phyloP scores from a whole-genome alignment of 2,113 vertebrate genomes.

The Pseudonaja textilis region DNA sequence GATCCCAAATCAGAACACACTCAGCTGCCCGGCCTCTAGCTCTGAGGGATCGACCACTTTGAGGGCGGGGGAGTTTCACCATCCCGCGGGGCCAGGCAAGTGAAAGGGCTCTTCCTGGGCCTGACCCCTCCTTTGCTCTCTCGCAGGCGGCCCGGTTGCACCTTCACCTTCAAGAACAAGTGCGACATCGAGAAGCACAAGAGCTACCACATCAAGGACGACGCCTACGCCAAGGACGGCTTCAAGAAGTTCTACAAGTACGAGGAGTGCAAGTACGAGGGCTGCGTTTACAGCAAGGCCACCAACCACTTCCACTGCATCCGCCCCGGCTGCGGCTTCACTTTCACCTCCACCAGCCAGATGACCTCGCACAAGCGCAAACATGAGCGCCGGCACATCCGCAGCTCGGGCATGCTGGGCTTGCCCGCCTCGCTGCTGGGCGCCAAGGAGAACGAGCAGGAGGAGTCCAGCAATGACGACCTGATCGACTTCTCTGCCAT shows the following conservation, averaged over 20 bases:
- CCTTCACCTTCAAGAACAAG: constrained; percentile 99
- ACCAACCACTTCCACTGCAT: constrained; percentile 99
- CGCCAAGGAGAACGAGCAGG: constrained; percentile 88
- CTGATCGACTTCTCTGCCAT: constrained; percentile 95
- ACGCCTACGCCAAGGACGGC: constrained; percentile 98
- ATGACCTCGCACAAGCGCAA: constrained; percentile 99
- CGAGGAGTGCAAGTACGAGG: constrained; percentile 97
- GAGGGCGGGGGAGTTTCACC: neutral
- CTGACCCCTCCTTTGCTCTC: neutral
- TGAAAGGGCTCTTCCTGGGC: neutral
- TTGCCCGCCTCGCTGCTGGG: constrained; percentile 82
- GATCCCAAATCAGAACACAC: neutral
- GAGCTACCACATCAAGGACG: constrained; percentile 99
- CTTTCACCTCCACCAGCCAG: constrained; percentile 99
- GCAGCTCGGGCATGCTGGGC: constrained; percentile 85
- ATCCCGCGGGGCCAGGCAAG: neutral
- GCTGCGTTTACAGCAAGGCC: constrained; percentile 99
- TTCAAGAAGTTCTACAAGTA: constrained; percentile 99
- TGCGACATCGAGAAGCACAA: constrained; percentile 99
- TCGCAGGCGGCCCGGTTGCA: constrained; percentile 90
- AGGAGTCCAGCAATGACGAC: constrained; percentile 97
- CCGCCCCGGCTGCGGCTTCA: constrained; percentile 95
- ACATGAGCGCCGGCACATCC: constrained; percentile 93
- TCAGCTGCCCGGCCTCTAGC: neutral
- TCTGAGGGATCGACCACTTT: neutral